Percentiles rank a stretch among this genome's conserved stretches.
These are phyloP conservation scores for Clistopyga incitator DNA, from an alignment of 2,888 invertebrate genomes.

Conservation along the genomic window DNA sequence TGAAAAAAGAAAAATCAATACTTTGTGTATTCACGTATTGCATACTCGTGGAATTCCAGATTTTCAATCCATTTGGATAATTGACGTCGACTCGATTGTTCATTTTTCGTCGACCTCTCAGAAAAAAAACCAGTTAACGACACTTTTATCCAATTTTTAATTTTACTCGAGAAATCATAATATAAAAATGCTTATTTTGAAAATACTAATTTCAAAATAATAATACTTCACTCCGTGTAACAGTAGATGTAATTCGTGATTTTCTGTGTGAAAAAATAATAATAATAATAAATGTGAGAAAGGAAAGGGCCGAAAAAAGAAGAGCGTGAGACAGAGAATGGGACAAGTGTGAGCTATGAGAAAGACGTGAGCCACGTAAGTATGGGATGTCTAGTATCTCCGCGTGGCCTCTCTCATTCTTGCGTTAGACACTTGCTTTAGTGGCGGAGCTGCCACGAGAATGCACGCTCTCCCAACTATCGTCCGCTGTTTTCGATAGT, in stretches of 20 bases:
- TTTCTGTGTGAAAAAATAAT: neutral
- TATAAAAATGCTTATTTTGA: too few relatives aligned
- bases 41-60: too few relatives aligned
- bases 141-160: too few relatives aligned
- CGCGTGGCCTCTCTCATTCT: slow-evolving; percentile 3
- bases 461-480: slow-evolving; percentile 60
- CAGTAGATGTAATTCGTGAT: neutral
- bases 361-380: slow-evolving; percentile 37
- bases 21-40: too few relatives aligned
- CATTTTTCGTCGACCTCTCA: too few relatives aligned
- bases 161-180: too few relatives aligned
- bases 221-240: neutral
- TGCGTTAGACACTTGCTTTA: slow-evolving; percentile 39
- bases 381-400: slow-evolving; percentile 37
- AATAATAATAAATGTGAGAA: neutral
- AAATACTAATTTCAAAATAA: neutral
- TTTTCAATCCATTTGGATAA: too few relatives aligned
- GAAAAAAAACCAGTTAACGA: too few relatives aligned
- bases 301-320: neutral
- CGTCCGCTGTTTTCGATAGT: slow-evolving; percentile 46
- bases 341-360: slow-evolving; percentile 36
- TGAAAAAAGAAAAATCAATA: too few relatives aligned
- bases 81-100: too few relatives aligned
- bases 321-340: neutral
- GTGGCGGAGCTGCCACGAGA: slow-evolving; percentile 34